A percentile compares a stretch with the other conserved stretches of the same genome.
Evolutionary conservation across 92 coral and sea anemone genomes (phyloP).

Genomic region (Siderastrea radians): DNA sequence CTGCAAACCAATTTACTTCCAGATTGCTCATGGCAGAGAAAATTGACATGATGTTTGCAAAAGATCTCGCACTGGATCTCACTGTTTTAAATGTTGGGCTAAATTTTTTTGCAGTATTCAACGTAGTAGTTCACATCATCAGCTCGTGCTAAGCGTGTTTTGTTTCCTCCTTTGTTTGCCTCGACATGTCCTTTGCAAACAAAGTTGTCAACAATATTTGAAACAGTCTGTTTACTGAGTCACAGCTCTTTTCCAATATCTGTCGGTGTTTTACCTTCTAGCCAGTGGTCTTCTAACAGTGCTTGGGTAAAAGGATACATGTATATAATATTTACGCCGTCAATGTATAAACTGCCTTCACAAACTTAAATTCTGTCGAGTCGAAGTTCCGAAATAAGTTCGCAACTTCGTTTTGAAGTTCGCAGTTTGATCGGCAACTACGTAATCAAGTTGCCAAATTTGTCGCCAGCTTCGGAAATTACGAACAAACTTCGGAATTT

Average conservation of each 20-base stretch:
- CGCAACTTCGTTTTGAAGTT: too few relatives aligned
- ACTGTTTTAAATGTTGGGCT: constrained; percentile 32
- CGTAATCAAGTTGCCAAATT: neutral
- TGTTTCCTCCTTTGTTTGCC: constrained; percentile 14
- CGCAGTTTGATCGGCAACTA: neutral
- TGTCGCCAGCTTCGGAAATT: too few relatives aligned
- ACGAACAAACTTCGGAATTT: neutral
- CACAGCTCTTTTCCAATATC: constrained; percentile 20
- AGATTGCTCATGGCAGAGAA: too few relatives aligned
- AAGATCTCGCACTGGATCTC: too few relatives aligned
- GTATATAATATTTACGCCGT: neutral
- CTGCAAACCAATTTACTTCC: too few relatives aligned
- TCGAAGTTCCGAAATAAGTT: neutral
- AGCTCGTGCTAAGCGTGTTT: constrained; percentile 10
- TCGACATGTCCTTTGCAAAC: constrained; percentile 14
- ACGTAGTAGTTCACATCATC: constrained; percentile 12
- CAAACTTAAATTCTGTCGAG: neutral
- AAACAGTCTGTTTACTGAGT: constrained; percentile 2
- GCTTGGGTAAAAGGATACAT: neutral
- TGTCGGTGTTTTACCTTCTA: constrained; percentile 18
- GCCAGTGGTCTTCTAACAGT: constrained; percentile 25
- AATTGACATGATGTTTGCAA: too few relatives aligned
- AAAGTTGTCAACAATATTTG: constrained; percentile 11
- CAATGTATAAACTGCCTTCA: neutral
- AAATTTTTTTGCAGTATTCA: constrained; percentile 19